A percentile compares a stretch with the other conserved stretches of the same genome.
phyloP scores from a whole-genome alignment of 1,140 invertebrate species.

The Drosophila grimshawi region DNA sequence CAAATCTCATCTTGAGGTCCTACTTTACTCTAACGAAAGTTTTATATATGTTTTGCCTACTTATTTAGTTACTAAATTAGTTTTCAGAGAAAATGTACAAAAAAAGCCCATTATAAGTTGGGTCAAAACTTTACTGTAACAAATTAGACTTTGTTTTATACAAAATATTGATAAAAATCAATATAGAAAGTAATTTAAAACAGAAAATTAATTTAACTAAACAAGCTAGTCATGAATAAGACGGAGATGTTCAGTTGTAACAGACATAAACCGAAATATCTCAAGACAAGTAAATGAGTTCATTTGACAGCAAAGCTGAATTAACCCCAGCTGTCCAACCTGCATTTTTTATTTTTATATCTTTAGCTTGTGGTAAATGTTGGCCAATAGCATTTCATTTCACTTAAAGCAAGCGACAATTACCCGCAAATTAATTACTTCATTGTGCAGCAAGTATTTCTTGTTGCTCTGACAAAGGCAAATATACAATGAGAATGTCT shows the following conservation, averaged over 20 bases:
- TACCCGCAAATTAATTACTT: constrained; percentile 35
- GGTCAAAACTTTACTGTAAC: too few species aligned
- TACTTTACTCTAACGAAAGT: not conserved
- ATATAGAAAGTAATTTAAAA: too few species aligned
- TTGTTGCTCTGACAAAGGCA: not conserved
- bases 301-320: too few species aligned
- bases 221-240: too few species aligned
- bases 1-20: not conserved
- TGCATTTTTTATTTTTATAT: not conserved
- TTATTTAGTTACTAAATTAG: not conserved
- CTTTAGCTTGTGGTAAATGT: not conserved
- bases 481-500: not conserved
- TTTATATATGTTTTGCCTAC: not conserved
- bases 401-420: constrained; percentile 40
- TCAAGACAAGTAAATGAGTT: too few species aligned
- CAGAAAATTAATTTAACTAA: too few species aligned
- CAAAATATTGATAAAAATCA: too few species aligned
- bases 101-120: not conserved
- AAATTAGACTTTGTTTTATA: too few species aligned
- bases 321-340: too few species aligned
- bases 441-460: not conserved
- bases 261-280: too few species aligned
- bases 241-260: too few species aligned
- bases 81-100: not conserved
- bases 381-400: constrained; percentile 15